A percentile compares a stretch with the other conserved stretches of the same genome.
These are phyloP conservation scores for Pangasius mekongensis DNA, from an alignment of 2,797 vertebrate species.

Conservation along the genomic window DNA sequence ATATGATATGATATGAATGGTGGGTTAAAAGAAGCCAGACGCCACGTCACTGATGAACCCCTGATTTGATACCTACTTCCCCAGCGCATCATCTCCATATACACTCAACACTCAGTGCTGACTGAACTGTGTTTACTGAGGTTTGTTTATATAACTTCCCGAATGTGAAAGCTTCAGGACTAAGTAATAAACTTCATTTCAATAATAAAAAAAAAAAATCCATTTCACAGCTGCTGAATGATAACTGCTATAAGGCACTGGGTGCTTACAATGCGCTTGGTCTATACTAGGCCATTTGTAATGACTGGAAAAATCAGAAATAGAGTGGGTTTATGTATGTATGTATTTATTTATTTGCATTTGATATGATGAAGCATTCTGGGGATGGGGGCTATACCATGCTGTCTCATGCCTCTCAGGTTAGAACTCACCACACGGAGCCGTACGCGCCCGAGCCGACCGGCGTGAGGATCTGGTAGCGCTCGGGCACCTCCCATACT, in stretches of 20 bases:
- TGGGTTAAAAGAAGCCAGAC: not conserved
- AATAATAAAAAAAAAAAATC: too few relatives aligned
- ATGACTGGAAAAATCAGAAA: not conserved
- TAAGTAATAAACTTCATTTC: not conserved
- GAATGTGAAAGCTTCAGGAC: too few relatives aligned
- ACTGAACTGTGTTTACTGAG: not conserved
- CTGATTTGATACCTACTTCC: not conserved
- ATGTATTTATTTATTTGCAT: not conserved
- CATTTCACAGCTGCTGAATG: not conserved
- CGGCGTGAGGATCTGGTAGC: slow-evolving; percentile 92
- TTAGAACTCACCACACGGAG: slow-evolving; percentile 88
- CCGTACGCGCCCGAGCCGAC: slow-evolving; percentile 96
- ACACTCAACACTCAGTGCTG: not conserved
- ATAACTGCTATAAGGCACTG: not conserved
- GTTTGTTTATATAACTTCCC: not conserved
- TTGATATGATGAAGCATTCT: not conserved
- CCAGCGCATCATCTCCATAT: not conserved
- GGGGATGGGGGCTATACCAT: not conserved
- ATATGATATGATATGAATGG: not conserved
- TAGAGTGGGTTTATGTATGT: too few relatives aligned
- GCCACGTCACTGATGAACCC: not conserved
- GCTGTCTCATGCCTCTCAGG: not conserved
- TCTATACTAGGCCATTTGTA: not conserved
- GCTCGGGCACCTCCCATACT: slow-evolving; percentile 94
- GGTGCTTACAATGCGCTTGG: not conserved